A percentile compares a stretch with the other conserved stretches of the same genome.
Evolutionary conservation across 2,113 vertebrate species (phyloP).

Genomic region (Poeciliopsis occidentalis): DNA sequence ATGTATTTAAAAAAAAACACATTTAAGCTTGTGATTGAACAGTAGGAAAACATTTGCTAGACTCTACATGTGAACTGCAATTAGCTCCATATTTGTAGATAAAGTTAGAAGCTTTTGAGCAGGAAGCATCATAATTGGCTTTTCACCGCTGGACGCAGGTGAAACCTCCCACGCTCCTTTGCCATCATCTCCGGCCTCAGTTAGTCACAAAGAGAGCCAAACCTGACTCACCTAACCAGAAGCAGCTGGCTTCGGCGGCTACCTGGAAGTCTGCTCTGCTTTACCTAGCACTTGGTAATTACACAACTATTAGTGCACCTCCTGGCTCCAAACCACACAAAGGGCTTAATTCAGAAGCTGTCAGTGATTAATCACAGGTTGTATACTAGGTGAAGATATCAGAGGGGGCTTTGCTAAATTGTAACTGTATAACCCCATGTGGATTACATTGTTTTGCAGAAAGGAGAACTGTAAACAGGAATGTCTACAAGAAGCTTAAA

Average conservation of each 20-base stretch:
- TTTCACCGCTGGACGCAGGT: conserved; percentile 22
- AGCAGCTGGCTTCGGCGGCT: conserved; percentile 70
- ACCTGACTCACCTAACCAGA: conserved; percentile 59
- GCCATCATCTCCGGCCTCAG: conserved; percentile 25
- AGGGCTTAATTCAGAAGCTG: conserved; percentile 60
- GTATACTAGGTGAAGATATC: conserved; percentile 52
- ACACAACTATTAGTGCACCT: conserved; percentile 64
- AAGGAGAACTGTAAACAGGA: conserved; percentile 13
- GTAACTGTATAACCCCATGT: conserved; percentile 54
- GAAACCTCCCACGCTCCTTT: conserved; percentile 33
- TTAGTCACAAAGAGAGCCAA: conserved; percentile 22
- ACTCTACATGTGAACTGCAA: not conserved
- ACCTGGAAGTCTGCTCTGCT: conserved; percentile 73
- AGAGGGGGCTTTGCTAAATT: conserved; percentile 55
- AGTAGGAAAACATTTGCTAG: not conserved
- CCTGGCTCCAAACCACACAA: conserved; percentile 70
- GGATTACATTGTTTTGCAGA: conserved; percentile 41
- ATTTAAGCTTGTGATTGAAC: not conserved
- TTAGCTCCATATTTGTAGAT: conserved; percentile 7
- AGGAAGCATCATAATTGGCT: conserved; percentile 39
- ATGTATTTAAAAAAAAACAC: too few relatives aligned
- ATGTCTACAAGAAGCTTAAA: conserved; percentile 24
- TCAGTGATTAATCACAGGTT: conserved; percentile 73
- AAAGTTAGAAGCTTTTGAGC: conserved; percentile 36
- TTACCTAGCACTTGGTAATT: conserved; percentile 75